Conservation (phyloP, 2,888 invertebrate genomes). For the Dryobota labecula region DNA sequence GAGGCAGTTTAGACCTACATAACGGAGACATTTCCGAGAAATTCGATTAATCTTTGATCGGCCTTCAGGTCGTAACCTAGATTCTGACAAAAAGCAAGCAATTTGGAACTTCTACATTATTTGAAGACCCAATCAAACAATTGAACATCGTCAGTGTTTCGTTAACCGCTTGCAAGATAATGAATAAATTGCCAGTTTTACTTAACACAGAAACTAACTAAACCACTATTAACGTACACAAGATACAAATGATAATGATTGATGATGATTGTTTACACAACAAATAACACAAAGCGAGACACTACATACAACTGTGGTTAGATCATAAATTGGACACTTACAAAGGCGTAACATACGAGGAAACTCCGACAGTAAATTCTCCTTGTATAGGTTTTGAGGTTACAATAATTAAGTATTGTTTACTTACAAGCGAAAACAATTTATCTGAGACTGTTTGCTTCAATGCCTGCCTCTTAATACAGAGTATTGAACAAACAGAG, state of each 20-base stretch:
- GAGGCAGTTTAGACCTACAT: neutral
- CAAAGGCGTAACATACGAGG: slow-evolving; percentile 34
- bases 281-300: slow-evolving; percentile 5
- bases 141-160: slow-evolving; percentile 5
- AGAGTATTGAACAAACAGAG: slow-evolving; percentile 53
- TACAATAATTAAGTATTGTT: slow-evolving; percentile 60
- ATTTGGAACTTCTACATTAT: slow-evolving; percentile 9
- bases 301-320: slow-evolving; percentile 9
- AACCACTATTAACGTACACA: slow-evolving; percentile 2
- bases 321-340: slow-evolving; percentile 39
- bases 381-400: slow-evolving; percentile 45
- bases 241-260: slow-evolving; percentile 18
- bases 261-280: slow-evolving; percentile 16
- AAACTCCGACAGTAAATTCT: slow-evolving; percentile 41
- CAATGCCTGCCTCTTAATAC: slow-evolving; percentile 34
- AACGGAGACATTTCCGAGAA: neutral
- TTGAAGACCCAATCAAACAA: slow-evolving; percentile 15
- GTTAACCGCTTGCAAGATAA: slow-evolving; percentile 1
- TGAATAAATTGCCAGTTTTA: slow-evolving; percentile 1
- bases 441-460: slow-evolving; percentile 47
- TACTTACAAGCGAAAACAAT: slow-evolving; percentile 56
- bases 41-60: neutral
- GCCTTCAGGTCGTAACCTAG: slow-evolving; percentile 8
- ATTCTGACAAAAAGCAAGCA: slow-evolving; percentile 20
- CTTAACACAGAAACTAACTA: neutral